Conservation (phyloP, 2,113 vertebrate genomes). For the Ammospiza nelsoni region DNA sequence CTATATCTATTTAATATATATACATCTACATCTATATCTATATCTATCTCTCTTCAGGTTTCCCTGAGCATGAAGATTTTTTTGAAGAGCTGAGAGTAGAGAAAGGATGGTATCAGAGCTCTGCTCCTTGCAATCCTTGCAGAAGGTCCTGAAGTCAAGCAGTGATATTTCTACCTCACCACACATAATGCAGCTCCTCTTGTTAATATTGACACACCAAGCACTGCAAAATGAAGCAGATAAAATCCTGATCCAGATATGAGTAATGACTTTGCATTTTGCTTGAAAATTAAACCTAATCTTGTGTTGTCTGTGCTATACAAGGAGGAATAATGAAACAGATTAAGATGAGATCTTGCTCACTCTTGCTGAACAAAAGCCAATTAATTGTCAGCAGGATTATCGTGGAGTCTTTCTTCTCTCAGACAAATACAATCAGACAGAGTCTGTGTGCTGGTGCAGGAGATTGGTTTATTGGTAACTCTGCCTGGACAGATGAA, state of each 20-base stretch:
- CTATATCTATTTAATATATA: too few species aligned
- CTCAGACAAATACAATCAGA: constrained; percentile 26
- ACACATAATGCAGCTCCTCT: background rate
- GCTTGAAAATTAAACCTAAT: constrained; percentile 77
- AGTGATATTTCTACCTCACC: background rate
- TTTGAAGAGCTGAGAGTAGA: background rate
- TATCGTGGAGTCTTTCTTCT: background rate
- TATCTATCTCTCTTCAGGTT: background rate
- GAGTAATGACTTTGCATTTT: constrained; percentile 63
- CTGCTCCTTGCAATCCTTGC: background rate
- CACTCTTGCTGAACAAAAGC: constrained; percentile 74
- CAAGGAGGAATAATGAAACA: constrained; percentile 75
- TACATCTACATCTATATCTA: too few species aligned
- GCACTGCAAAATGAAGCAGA: constrained; percentile 24
- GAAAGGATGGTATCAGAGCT: background rate
- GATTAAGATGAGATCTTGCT: constrained; percentile 78
- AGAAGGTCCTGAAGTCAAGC: background rate
- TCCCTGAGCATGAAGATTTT: background rate
- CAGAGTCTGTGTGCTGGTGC: background rate
- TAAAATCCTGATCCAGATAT: constrained; percentile 44
- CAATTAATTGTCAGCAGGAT: constrained; percentile 74
- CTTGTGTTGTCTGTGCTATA: constrained; percentile 76
- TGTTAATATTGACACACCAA: background rate
- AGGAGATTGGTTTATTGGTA: background rate
- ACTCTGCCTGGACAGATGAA: background rate